Percentiles rank a stretch among this genome's conserved stretches.
Conservation (phyloP, 2,797 vertebrate species). For the Darevskia mixta region DNA sequence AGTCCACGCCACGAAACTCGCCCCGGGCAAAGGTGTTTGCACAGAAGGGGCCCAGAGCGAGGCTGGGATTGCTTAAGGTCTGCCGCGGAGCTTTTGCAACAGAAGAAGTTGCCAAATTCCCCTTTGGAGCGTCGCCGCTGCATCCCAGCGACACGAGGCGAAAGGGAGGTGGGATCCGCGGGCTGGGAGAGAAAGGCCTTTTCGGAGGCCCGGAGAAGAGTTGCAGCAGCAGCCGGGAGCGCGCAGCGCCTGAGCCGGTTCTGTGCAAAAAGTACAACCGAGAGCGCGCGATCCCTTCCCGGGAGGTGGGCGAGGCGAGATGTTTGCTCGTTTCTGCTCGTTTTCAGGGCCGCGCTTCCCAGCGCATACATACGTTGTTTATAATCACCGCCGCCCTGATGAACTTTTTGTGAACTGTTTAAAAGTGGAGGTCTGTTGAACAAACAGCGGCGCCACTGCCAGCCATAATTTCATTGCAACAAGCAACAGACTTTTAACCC, state of each 20-base stretch:
- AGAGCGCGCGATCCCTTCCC: neutral
- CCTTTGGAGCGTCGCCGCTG: neutral
- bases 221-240: neutral
- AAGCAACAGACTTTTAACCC: slow-evolving; percentile 80
- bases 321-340: neutral
- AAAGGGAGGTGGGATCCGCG: too few species aligned
- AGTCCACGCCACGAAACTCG: neutral
- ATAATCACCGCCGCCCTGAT: slow-evolving; percentile 79
- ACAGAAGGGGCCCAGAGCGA: neutral
- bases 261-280: slow-evolving; percentile 28
- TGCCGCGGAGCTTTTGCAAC: neutral
- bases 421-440: slow-evolving; percentile 84
- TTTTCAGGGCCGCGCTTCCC: slow-evolving; percentile 20
- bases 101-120: neutral
- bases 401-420: slow-evolving; percentile 89
- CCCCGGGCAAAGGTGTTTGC: slow-evolving; percentile 5
- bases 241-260: neutral
- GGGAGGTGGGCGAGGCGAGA: neutral
- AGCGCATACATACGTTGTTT: slow-evolving; percentile 11
- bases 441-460: slow-evolving; percentile 85
- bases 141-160: neutral
- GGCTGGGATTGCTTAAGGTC: neutral
- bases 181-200: neutral
- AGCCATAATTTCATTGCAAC: slow-evolving; percentile 86
- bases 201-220: neutral